phyloP scores from a whole-genome alignment of 2,888 invertebrate species.

The Drosophila conformis region DNA sequence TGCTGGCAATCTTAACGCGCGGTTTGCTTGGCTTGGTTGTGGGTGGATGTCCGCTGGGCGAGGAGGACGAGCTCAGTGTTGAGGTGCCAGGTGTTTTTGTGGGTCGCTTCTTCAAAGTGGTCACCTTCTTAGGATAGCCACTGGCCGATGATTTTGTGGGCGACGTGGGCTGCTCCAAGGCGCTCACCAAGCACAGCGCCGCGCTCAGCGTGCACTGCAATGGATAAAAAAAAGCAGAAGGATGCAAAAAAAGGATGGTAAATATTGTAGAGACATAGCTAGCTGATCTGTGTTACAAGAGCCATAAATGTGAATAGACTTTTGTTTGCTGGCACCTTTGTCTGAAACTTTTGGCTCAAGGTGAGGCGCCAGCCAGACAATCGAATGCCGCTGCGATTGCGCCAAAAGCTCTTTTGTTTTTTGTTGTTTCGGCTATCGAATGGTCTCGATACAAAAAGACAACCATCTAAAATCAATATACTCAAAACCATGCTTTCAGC shows the following conservation, averaged over 20 bases:
- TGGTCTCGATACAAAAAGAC: conserved; percentile 50
- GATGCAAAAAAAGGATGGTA: neutral
- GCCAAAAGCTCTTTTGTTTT: conserved; percentile 59
- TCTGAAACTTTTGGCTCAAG: conserved; percentile 59
- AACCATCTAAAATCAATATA: conserved; percentile 53
- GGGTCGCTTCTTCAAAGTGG: conserved; percentile 78
- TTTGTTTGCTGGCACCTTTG: conserved; percentile 45
- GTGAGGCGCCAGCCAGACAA: conserved; percentile 58
- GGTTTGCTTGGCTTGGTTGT: conserved; percentile 70
- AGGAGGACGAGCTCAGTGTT: conserved; percentile 5
- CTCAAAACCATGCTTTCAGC: conserved; percentile 47
- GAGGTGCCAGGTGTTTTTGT: conserved; percentile 69
- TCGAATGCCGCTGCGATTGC: conserved; percentile 42
- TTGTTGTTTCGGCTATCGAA: conserved; percentile 49
- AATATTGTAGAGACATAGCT: neutral
- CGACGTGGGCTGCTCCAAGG: conserved; percentile 40
- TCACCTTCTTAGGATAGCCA: conserved; percentile 83
- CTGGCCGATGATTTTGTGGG: conserved; percentile 38
- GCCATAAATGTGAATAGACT: conserved; percentile 1
- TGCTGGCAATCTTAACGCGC: conserved; percentile 53
- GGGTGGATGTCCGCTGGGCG: conserved; percentile 14
- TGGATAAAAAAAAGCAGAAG: conserved; percentile 18
- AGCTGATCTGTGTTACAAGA: neutral
- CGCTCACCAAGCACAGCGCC: conserved; percentile 57
- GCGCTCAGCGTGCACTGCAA: conserved; percentile 64